Percentiles rank a stretch among this genome's conserved stretches.
phyloP scores from a whole-genome alignment of 2,888 invertebrate genomes.

The Melanotus villosus region DNA sequence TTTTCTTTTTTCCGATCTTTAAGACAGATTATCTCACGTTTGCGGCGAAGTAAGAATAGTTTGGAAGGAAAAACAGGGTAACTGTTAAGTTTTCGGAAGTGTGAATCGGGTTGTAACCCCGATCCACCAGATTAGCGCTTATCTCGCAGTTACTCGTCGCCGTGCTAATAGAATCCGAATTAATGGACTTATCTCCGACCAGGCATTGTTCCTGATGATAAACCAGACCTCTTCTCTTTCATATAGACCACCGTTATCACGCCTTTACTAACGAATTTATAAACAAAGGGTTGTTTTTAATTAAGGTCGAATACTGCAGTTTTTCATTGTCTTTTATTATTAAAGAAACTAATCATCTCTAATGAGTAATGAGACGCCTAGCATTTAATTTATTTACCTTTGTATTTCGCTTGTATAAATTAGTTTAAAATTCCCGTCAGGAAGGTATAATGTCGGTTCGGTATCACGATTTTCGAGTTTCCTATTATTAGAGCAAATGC shows the following conservation, averaged over 20 bases:
- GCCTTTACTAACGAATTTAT: constrained; percentile 56
- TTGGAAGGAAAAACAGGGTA: constrained; percentile 39
- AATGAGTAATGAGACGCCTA: too few species aligned
- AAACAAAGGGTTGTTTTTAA: constrained; percentile 59
- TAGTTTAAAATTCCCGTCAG: neutral
- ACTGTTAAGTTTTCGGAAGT: constrained; percentile 50
- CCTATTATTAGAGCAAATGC: constrained; percentile 26
- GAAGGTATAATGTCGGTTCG: too few species aligned
- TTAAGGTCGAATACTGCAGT: constrained; percentile 55
- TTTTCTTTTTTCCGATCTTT: constrained; percentile 14
- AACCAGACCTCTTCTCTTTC: constrained; percentile 54
- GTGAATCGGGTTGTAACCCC: constrained; percentile 51
- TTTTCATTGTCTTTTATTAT: too few species aligned
- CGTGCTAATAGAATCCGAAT: constrained; percentile 60
- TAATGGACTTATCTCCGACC: constrained; percentile 58
- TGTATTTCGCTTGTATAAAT: neutral
- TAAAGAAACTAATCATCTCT: too few species aligned
- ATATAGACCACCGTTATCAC: constrained; percentile 53
- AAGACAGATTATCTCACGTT: constrained; percentile 33
- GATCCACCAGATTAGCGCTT: constrained; percentile 57
- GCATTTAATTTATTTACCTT: too few species aligned
- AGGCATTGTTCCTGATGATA: constrained; percentile 56
- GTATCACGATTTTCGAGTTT: too few species aligned
- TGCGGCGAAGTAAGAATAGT: constrained; percentile 38
- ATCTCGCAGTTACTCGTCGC: constrained; percentile 58